Evolutionary conservation across 2,888 invertebrate genomes (phyloP).

Genomic region (Archips crataeganus): DNA sequence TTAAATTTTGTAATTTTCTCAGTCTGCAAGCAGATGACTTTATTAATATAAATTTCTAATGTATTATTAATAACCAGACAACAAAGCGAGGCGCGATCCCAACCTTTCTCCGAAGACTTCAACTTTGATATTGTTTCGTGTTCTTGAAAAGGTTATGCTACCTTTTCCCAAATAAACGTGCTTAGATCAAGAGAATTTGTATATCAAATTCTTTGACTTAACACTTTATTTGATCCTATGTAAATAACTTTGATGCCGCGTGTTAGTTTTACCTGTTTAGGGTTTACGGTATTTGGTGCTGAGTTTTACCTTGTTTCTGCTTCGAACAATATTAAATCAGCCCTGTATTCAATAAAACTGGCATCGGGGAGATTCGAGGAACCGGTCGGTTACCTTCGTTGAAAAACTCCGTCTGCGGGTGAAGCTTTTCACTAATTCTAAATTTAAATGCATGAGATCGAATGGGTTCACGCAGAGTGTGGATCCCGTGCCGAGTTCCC

Average conservation of each 20-base stretch:
- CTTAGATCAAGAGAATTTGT: constrained; percentile 21
- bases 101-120: constrained; percentile 21
- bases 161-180: constrained; percentile 20
- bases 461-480: constrained; percentile 77
- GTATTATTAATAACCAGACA: constrained; percentile 8
- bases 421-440: constrained; percentile 82
- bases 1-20: constrained; percentile 6
- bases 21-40: constrained; percentile 2
- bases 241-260: constrained; percentile 31
- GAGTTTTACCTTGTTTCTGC: constrained; percentile 47
- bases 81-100: constrained; percentile 25
- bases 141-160: constrained; percentile 30
- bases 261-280: constrained; percentile 29
- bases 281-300: constrained; percentile 39
- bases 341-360: constrained; percentile 75
- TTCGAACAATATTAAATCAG: constrained; percentile 73
- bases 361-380: constrained; percentile 67
- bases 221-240: constrained; percentile 22
- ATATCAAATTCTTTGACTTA: constrained; percentile 15
- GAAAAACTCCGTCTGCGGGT: constrained; percentile 73
- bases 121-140: constrained; percentile 37
- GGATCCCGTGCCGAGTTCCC: constrained; percentile 70
- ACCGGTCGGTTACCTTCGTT: constrained; percentile 71
- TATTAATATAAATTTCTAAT: constrained; percentile 30
- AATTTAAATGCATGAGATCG: constrained; percentile 86